phyloP scores from a whole-genome alignment of 2,797 vertebrate species.

The Huso huso region DNA sequence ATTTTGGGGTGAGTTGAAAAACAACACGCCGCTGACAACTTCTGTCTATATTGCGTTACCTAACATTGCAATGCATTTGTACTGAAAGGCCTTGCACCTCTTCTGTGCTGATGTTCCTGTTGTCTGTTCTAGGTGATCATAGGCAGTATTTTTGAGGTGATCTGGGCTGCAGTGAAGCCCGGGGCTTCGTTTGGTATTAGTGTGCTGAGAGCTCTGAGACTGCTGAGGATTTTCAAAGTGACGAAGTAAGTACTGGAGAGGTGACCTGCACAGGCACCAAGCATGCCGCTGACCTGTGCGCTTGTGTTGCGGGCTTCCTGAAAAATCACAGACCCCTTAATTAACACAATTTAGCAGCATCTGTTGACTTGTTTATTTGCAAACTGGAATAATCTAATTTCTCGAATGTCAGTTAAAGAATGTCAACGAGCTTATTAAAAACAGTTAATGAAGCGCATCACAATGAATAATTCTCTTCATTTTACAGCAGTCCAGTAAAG shows the following conservation, averaged over 20 bases:
- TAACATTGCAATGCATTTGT: neutral
- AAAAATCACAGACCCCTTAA: too few relatives aligned
- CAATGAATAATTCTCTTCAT: too few relatives aligned
- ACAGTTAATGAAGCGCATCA: too few relatives aligned
- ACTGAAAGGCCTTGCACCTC: neutral
- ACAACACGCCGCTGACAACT: slow-evolving; percentile 2
- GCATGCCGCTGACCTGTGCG: too few relatives aligned
- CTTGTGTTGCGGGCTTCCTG: too few relatives aligned
- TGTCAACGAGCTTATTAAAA: too few relatives aligned
- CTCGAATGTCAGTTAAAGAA: too few relatives aligned
- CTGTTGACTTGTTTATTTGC: too few relatives aligned
- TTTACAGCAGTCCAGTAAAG: too few relatives aligned
- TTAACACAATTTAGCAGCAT: neutral
- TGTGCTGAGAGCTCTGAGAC: slow-evolving; percentile 78
- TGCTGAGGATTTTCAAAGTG: slow-evolving; percentile 94
- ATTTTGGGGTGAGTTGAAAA: slow-evolving; percentile 80
- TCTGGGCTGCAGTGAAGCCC: slow-evolving; percentile 89
- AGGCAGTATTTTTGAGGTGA: slow-evolving; percentile 93
- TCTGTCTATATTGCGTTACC: slow-evolving; percentile 1
- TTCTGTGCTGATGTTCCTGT: slow-evolving; percentile 14
- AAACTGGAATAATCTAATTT: too few relatives aligned
- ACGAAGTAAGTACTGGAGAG: slow-evolving; percentile 73
- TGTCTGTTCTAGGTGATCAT: slow-evolving; percentile 76
- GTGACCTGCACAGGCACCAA: too few relatives aligned
- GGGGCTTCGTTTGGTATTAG: slow-evolving; percentile 94